A percentile compares a stretch with the other conserved stretches of the same genome.
These are phyloP conservation scores for Cercopithecus mona DNA, from an alignment of 2,113 vertebrate genomes.

Conservation along the genomic window DNA sequence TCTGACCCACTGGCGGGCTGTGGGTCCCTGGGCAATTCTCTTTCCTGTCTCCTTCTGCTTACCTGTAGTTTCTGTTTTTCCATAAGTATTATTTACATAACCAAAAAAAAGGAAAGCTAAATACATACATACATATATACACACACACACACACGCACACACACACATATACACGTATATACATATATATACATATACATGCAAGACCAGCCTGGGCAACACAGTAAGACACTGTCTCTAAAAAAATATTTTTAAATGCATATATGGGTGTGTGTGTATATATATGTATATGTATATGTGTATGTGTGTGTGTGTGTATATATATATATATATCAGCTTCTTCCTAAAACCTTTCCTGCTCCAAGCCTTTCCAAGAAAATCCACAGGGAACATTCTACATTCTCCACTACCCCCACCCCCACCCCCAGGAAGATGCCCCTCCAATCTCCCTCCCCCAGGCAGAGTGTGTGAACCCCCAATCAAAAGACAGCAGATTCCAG, in stretches of 20 bases:
- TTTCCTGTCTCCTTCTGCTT: not conserved
- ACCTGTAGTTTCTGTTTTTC: too few species aligned
- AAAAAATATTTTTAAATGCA: too few species aligned
- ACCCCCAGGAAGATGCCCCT: not conserved
- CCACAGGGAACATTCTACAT: not conserved
- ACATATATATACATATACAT: too few species aligned
- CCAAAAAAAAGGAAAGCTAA: not conserved
- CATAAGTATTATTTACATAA: not conserved
- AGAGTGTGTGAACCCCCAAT: not conserved
- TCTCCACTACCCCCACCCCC: too few species aligned
- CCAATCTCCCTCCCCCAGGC: not conserved
- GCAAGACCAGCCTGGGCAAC: too few species aligned
- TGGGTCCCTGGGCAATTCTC: rapidly evolving
- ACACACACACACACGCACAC: too few species aligned
- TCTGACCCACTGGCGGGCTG: too few species aligned
- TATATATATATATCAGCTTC: not conserved
- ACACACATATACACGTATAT: too few species aligned
- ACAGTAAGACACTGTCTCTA: too few species aligned
- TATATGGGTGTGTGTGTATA: too few species aligned
- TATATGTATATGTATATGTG: too few species aligned
- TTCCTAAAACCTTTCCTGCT: not conserved
- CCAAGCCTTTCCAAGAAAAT: not conserved
- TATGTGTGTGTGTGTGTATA: rapidly evolving
- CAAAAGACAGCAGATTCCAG: rapidly evolving
- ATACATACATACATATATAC: not conserved